phyloP scores from a whole-genome alignment of 2,797 vertebrate genomes.

The Typhlichthys subterraneus region DNA sequence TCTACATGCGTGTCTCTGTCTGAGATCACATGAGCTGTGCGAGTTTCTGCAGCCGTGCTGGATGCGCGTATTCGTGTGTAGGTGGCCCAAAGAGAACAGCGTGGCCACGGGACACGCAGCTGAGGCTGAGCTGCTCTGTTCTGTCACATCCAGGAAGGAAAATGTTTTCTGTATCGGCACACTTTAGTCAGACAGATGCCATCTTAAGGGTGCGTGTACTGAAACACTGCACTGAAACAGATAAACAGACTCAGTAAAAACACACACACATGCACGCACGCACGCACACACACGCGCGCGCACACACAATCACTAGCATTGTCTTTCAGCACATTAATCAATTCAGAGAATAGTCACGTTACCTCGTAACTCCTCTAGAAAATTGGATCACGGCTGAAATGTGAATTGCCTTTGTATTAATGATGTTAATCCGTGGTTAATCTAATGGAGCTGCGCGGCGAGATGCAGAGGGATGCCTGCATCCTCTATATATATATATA shows the following conservation, averaged over 20 bases:
- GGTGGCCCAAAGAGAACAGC: background rate
- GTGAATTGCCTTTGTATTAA: conserved; percentile 58
- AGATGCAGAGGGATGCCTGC: background rate
- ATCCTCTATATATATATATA: too few relatives aligned
- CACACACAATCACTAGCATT: conserved; percentile 14
- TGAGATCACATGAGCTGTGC: background rate
- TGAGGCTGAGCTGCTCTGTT: conserved; percentile 10
- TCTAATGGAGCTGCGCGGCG: conserved; percentile 42
- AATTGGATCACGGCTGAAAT: conserved; percentile 62
- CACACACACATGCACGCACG: background rate
- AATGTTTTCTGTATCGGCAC: background rate
- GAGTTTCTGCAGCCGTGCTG: background rate
- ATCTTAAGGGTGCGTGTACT: conserved; percentile 8
- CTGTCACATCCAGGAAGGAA: conserved; percentile 4
- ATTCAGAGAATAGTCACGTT: conserved; percentile 54
- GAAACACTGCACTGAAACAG: conserved; percentile 23
- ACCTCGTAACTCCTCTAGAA: conserved; percentile 47
- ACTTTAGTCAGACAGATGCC: conserved; percentile 14
- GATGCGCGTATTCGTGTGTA: background rate
- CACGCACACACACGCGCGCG: conserved; percentile 14
- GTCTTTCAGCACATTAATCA: conserved; percentile 47
- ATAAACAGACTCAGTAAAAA: background rate
- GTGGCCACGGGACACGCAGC: background rate
- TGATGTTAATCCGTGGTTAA: conserved; percentile 62
- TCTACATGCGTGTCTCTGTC: conserved; percentile 2